Conservation (phyloP, 2,888 invertebrate genomes). For the Synanthedon myopaeformis region DNA sequence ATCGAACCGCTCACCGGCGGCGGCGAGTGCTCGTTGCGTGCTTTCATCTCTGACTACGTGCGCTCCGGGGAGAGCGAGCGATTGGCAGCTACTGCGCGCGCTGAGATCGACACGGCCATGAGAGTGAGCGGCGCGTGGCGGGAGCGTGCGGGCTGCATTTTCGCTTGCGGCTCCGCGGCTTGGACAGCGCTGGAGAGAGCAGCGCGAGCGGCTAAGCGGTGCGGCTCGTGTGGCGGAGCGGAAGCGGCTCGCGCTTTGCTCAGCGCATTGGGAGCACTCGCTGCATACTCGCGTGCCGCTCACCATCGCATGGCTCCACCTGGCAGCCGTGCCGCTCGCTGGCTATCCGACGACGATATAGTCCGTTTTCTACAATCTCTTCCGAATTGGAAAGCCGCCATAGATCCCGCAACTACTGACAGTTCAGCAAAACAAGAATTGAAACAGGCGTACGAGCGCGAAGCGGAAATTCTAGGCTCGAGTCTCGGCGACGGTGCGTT, state of each 20-base stretch:
- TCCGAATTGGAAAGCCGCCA: slow-evolving; percentile 40
- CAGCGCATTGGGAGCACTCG: slow-evolving; percentile 21
- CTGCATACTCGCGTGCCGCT: slow-evolving; percentile 20
- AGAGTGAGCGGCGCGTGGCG: slow-evolving; percentile 82
- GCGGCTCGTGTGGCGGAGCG: slow-evolving; percentile 24
- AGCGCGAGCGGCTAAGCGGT: slow-evolving; percentile 22
- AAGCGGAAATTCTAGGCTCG: slow-evolving; percentile 92
- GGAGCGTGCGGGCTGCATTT: slow-evolving; percentile 69
- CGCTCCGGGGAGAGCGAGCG: slow-evolving; percentile 87
- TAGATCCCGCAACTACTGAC: slow-evolving; percentile 3
- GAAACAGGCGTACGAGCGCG: slow-evolving; percentile 71
- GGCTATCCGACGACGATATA: slow-evolving; percentile 96
- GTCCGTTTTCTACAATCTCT: slow-evolving; percentile 87
- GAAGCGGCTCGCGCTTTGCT: slow-evolving; percentile 23
- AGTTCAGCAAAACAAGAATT: slow-evolving; percentile 29
- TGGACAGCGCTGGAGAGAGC: slow-evolving; percentile 23
- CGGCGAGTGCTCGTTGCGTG: slow-evolving; percentile 79
- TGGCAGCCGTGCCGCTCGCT: slow-evolving; percentile 27
- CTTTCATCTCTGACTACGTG: slow-evolving; percentile 88
- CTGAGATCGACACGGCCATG: slow-evolving; percentile 70
- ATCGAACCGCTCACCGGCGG: slow-evolving; percentile 75
- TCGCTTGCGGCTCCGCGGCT: slow-evolving; percentile 31
- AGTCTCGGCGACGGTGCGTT: slow-evolving; percentile 92
- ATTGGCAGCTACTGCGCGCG: slow-evolving; percentile 30
- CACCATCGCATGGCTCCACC: slow-evolving; percentile 15